Evolutionary conservation across 1,140 invertebrate genomes (phyloP).

Genomic region (Drosophila tsacasi): DNA sequence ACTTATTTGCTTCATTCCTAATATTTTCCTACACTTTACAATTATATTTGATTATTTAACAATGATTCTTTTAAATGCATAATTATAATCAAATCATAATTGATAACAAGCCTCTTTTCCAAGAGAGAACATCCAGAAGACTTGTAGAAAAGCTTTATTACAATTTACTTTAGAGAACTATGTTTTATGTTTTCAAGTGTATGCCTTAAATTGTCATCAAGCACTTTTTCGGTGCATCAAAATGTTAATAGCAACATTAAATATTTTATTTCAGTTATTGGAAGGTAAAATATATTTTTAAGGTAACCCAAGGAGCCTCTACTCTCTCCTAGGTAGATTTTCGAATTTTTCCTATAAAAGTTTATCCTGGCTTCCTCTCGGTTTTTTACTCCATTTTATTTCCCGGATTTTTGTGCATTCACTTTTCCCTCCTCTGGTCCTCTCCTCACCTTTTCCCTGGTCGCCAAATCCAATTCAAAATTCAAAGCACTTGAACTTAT

Average conservation of each 20-base stretch:
- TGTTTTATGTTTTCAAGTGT: neutral
- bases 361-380: neutral
- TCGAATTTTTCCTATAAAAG: neutral
- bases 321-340: neutral
- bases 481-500: constrained; percentile 77
- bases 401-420: neutral
- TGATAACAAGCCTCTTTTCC: neutral
- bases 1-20: no score
- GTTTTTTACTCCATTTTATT: no score
- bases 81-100: neutral
- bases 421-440: neutral
- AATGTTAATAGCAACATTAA: neutral
- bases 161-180: no score
- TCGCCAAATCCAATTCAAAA: constrained; percentile 67
- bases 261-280: neutral
- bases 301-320: neutral
- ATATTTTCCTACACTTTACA: no score
- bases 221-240: neutral
- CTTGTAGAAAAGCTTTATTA: neutral
- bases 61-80: neutral
- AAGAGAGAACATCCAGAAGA: neutral
- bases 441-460: constrained; percentile 15
- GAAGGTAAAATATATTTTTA: no score
- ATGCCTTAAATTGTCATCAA: neutral
- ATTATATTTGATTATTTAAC: neutral